phyloP scores from a whole-genome alignment of 2,113 vertebrate species.

The Synodontis membranacea region DNA sequence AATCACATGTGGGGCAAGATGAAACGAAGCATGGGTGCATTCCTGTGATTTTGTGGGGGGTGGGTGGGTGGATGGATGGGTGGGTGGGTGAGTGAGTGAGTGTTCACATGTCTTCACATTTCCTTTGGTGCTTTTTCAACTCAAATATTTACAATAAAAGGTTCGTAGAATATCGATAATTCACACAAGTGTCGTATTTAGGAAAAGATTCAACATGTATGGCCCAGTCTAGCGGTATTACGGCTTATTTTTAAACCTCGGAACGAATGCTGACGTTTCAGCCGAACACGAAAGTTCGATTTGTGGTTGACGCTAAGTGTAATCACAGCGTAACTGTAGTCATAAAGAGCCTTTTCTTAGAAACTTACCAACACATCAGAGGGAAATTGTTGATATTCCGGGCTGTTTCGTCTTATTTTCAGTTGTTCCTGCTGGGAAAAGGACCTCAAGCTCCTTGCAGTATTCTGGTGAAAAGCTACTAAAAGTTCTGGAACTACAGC shows the following conservation, averaged over 20 bases:
- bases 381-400: neutral
- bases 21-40: constrained; percentile 21
- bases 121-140: constrained; percentile 5
- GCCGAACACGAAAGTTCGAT: neutral
- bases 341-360: neutral
- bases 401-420: neutral
- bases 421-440: neutral
- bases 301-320: neutral
- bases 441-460: neutral
- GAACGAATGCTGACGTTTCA: neutral
- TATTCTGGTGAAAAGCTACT: neutral
- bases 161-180: neutral
- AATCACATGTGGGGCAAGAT: constrained; percentile 32
- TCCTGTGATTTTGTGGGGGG: constrained; percentile 35
- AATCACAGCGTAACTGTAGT: neutral
- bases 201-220: neutral
- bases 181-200: neutral
- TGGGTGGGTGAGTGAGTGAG: constrained; percentile 15
- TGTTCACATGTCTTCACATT: constrained; percentile 41
- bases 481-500: neutral
- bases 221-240: neutral
- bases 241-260: neutral
- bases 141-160: neutral
- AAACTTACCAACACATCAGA: neutral
- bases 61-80: constrained; percentile 16